Evolutionary conservation across 2,113 vertebrate species (phyloP).

Genomic region (Holacanthus passer): DNA sequence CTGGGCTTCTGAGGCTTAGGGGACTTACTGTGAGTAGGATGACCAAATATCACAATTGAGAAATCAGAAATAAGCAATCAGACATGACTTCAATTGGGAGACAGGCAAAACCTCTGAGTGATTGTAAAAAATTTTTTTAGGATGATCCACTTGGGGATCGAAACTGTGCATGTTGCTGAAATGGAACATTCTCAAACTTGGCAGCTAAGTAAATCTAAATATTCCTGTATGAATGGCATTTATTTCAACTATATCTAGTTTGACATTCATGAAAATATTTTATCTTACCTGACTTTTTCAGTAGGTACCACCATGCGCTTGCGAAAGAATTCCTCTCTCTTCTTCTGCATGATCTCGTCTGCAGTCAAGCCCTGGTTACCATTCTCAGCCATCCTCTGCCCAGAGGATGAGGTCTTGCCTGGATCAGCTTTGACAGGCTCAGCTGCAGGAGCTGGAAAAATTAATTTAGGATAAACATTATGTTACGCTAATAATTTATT

Average conservation of each 20-base stretch:
- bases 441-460: slow-evolving; percentile 78
- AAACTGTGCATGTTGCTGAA: neutral
- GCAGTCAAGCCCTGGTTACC: slow-evolving; percentile 88
- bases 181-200: neutral
- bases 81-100: neutral
- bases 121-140: neutral
- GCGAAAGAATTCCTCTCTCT: slow-evolving; percentile 91
- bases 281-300: slow-evolving; percentile 87
- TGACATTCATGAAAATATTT: neutral
- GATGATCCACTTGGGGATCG: too few species aligned
- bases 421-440: slow-evolving; percentile 78
- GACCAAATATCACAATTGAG: neutral
- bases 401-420: slow-evolving; percentile 80
- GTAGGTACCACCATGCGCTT: slow-evolving; percentile 82
- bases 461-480: neutral
- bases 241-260: neutral
- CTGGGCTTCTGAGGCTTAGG: slow-evolving; percentile 90
- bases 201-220: neutral
- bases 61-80: neutral
- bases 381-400: slow-evolving; percentile 78
- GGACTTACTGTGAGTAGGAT: slow-evolving; percentile 84
- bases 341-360: slow-evolving; percentile 91
- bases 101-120: neutral
- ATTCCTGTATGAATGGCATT: neutral
- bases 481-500: neutral